A percentile compares a stretch with the other conserved stretches of the same genome.
Conservation (phyloP, 2,888 invertebrate species). For the Rhamnusium bicolor region DNA sequence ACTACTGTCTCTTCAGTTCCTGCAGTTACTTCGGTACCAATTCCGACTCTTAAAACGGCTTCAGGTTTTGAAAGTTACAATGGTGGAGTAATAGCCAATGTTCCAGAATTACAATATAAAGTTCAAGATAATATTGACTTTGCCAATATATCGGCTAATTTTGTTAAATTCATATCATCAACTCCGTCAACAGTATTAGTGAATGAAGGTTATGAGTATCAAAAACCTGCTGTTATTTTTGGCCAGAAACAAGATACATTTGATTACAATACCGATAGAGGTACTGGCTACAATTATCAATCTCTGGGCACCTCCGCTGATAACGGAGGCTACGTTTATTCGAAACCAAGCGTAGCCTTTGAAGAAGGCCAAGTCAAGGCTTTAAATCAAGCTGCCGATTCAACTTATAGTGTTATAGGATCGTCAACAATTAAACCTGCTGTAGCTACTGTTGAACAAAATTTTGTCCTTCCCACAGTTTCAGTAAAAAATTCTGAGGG, state of each 20-base stretch:
- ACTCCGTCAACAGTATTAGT: slow-evolving; percentile 50
- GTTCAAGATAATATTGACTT: slow-evolving; percentile 48
- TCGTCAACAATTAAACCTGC: slow-evolving; percentile 31
- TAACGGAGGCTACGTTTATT: slow-evolving; percentile 64
- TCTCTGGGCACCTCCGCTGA: slow-evolving; percentile 28
- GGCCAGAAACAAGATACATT: not conserved
- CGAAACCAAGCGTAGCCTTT: slow-evolving; percentile 46
- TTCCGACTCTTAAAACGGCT: slow-evolving; percentile 60
- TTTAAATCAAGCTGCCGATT: not conserved
- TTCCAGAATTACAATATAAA: slow-evolving; percentile 66
- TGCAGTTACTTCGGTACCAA: slow-evolving; percentile 61
- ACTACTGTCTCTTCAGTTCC: slow-evolving; percentile 53
- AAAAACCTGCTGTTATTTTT: not conserved
- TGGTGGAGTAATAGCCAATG: slow-evolving; percentile 66
- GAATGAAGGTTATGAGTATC: slow-evolving; percentile 9
- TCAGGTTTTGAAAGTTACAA: slow-evolving; percentile 59
- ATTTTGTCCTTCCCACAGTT: slow-evolving; percentile 3
- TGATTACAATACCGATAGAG: not conserved
- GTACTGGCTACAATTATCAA: slow-evolving; percentile 34
- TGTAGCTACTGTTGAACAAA: slow-evolving; percentile 21
- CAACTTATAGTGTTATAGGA: slow-evolving; percentile 11
- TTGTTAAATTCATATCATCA: slow-evolving; percentile 52
- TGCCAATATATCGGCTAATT: slow-evolving; percentile 49
- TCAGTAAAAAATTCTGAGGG: slow-evolving; percentile 53
- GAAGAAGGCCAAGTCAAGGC: slow-evolving; percentile 35